phyloP scores from a whole-genome alignment of 1,140 invertebrate genomes.

The Bactericera cockerelli region DNA sequence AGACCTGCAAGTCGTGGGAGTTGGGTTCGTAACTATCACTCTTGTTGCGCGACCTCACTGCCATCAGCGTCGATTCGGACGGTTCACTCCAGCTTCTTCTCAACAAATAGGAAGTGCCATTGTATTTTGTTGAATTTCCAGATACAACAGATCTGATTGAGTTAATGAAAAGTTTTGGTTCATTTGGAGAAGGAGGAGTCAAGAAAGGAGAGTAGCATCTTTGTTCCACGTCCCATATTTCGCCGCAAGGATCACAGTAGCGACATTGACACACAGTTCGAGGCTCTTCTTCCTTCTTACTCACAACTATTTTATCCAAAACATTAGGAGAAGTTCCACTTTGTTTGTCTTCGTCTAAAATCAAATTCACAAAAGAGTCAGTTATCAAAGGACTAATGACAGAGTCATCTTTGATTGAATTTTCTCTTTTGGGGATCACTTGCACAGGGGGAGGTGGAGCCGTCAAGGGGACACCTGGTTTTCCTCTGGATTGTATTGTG shows the following conservation, averaged over 20 bases:
- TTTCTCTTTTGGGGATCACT: neutral
- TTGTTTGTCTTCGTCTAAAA: neutral
- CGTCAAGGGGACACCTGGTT: neutral
- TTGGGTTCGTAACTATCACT: constrained; percentile 20
- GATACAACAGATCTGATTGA: constrained; percentile 1
- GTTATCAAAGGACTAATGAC: neutral
- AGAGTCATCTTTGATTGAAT: neutral
- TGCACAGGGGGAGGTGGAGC: too few relatives aligned
- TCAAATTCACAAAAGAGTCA: constrained; percentile 2
- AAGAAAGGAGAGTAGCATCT: constrained; percentile 34
- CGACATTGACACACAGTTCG: constrained; percentile 53
- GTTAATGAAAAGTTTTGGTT: constrained; percentile 15
- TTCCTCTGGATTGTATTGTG: neutral
- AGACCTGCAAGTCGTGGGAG: constrained; percentile 35
- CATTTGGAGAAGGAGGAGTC: constrained; percentile 26
- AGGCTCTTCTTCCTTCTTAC: constrained; percentile 26
- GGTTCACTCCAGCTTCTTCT: constrained; percentile 46
- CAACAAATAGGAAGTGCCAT: constrained; percentile 24
- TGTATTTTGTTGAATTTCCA: constrained; percentile 4
- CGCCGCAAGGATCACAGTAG: constrained; percentile 57
- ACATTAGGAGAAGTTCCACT: too few relatives aligned
- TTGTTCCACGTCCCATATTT: constrained; percentile 55
- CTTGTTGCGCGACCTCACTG: constrained; percentile 26
- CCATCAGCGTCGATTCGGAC: constrained; percentile 18
- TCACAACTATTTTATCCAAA: constrained; percentile 5